These are phyloP conservation scores for Ophioninae sp. DNA, from an alignment of 2,888 invertebrate genomes.

Conservation along the genomic window DNA sequence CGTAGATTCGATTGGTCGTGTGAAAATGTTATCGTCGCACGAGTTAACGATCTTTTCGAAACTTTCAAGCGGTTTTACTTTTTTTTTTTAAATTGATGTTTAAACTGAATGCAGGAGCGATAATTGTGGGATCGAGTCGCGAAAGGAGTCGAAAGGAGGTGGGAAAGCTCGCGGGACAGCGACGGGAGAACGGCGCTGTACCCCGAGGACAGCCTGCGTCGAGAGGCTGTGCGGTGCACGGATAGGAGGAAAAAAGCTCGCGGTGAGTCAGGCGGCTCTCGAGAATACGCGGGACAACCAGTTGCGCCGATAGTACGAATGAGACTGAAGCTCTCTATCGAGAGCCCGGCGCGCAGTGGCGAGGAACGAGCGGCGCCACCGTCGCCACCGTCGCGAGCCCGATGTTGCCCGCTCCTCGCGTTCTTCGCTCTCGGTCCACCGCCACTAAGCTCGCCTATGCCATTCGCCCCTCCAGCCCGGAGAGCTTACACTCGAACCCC, in stretches of 20 bases:
- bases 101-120: not conserved
- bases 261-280: not conserved
- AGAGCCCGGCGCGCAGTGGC: slow-evolving; percentile 64
- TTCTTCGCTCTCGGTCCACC: slow-evolving; percentile 21
- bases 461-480: not conserved
- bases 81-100: not conserved
- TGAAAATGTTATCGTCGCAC: not conserved
- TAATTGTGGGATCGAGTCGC: not conserved
- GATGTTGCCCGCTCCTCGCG: slow-evolving; percentile 32
- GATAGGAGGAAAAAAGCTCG: not conserved
- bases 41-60: not conserved
- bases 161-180: slow-evolving; percentile 1
- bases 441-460: not conserved
- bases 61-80: too few relatives aligned
- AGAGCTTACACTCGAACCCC: slow-evolving; percentile 44
- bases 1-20: not conserved
- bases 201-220: not conserved
- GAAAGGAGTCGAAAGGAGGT: not conserved
- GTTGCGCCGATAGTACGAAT: slow-evolving; percentile 69
- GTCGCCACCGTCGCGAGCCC: slow-evolving; percentile 57
- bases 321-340: slow-evolving; percentile 69
- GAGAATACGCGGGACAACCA: slow-evolving; percentile 60
- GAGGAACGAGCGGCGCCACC: slow-evolving; percentile 70
- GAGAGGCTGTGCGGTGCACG: not conserved
- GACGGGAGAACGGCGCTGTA: not conserved